Evolutionary conservation across 2,113 vertebrate genomes (phyloP).

Genomic region (Tursiops truncatus): DNA sequence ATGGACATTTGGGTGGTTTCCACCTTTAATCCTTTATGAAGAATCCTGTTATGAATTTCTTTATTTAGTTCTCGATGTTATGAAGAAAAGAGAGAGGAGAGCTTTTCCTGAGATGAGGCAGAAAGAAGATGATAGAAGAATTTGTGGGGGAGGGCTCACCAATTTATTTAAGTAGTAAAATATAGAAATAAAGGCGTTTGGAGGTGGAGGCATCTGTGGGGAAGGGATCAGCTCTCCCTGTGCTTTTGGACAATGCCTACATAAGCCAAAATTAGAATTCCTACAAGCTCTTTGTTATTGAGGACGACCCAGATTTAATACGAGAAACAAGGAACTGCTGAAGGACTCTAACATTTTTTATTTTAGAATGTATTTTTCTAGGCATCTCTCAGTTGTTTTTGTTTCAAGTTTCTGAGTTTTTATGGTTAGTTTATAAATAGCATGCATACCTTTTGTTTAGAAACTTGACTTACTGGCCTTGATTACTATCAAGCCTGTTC

Average conservation of each 20-base stretch:
- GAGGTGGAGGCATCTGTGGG: not conserved
- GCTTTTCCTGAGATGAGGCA: not conserved
- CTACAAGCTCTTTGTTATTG: not conserved
- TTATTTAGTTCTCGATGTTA: not conserved
- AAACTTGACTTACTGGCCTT: constrained; percentile 36
- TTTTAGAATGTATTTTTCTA: constrained; percentile 13
- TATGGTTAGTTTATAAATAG: constrained; percentile 8
- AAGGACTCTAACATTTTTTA: not conserved
- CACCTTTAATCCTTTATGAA: not conserved
- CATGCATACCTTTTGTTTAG: not conserved
- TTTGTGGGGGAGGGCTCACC: not conserved
- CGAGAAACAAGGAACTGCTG: not conserved
- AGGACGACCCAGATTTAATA: not conserved
- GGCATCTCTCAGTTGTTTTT: not conserved
- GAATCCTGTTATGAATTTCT: not conserved
- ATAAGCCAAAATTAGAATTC: not conserved
- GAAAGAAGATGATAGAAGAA: not conserved
- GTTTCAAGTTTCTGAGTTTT: constrained; percentile 6
- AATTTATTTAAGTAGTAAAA: not conserved
- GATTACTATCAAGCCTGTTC: not conserved
- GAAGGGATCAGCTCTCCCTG: not conserved
- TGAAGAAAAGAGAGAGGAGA: not conserved
- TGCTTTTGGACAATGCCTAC: not conserved
- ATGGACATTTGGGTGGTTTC: not conserved
- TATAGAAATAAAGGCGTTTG: not conserved